These are phyloP conservation scores for Clarias macrocephalus DNA, from an alignment of 2,113 vertebrate species.

Conservation along the genomic window DNA sequence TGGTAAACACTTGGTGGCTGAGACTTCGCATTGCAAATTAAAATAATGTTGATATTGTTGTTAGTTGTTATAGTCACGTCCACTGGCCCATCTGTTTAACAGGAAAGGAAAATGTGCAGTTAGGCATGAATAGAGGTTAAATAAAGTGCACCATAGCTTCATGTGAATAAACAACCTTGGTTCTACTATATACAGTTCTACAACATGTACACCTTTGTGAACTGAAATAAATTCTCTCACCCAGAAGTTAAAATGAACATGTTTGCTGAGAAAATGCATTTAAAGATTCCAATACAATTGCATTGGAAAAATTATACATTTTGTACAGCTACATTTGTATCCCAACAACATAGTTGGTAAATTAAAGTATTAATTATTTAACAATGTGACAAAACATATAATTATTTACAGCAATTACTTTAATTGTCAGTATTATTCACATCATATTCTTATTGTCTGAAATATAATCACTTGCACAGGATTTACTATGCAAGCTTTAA, in stretches of 20 bases:
- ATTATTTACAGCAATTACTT: background rate
- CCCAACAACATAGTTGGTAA: background rate
- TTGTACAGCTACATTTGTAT: background rate
- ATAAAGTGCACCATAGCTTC: background rate
- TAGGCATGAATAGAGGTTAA: background rate
- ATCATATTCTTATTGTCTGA: background rate
- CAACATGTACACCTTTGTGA: background rate
- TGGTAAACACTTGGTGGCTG: slow-evolving; percentile 58
- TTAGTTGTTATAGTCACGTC: slow-evolving; percentile 29
- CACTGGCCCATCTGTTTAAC: slow-evolving; percentile 46
- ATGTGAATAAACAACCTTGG: background rate
- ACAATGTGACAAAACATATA: background rate
- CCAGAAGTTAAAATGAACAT: background rate
- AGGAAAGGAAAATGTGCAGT: slow-evolving; percentile 2
- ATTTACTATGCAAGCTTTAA: no score
- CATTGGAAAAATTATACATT: no score
- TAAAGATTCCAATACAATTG: background rate
- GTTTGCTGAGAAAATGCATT: background rate
- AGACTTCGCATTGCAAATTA: slow-evolving; percentile 55
- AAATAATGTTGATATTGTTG: background rate
- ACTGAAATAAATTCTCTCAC: background rate
- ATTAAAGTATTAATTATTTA: background rate
- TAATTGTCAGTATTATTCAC: background rate
- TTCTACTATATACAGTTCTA: background rate
- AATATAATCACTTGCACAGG: background rate